Conservation (phyloP, 2,797 vertebrate genomes). For the Leuciscus waleckii region DNA sequence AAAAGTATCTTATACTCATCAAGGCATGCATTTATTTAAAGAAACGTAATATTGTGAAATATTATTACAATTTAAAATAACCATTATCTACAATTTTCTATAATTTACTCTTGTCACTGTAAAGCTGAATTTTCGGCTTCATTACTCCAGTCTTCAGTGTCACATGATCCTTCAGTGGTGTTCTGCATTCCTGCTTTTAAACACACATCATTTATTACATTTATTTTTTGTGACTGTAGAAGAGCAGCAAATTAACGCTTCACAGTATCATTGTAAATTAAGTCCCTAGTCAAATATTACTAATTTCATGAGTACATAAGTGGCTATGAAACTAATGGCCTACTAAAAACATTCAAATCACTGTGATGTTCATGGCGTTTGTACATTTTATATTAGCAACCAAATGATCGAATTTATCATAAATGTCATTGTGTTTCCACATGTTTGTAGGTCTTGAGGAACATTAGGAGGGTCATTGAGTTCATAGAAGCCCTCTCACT, state of each 20-base stretch:
- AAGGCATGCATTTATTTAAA: too few species aligned
- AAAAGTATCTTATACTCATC: too few species aligned
- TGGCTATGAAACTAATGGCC: neutral
- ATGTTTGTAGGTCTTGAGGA: neutral
- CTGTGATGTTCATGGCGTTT: neutral
- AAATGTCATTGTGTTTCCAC: neutral
- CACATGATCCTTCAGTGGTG: neutral
- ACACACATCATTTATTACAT: neutral
- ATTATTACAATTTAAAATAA: too few species aligned
- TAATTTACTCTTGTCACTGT: too few species aligned
- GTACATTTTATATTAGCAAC: neutral
- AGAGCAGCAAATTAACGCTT: neutral
- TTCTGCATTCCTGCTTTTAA: neutral
- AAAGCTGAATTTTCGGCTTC: neutral
- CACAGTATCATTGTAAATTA: neutral
- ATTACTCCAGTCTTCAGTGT: neutral
- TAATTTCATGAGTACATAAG: neutral
- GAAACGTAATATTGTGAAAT: too few species aligned
- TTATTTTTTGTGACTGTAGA: neutral
- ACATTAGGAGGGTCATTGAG: neutral
- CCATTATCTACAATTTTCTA: too few species aligned
- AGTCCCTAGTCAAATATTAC: neutral
- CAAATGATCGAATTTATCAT: neutral
- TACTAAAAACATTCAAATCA: neutral
- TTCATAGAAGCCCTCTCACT: constrained; percentile 14